Percentiles rank a stretch among this genome's conserved stretches.
Conservation (phyloP, 2,888 invertebrate genomes). For the Andrena bucephala region DNA sequence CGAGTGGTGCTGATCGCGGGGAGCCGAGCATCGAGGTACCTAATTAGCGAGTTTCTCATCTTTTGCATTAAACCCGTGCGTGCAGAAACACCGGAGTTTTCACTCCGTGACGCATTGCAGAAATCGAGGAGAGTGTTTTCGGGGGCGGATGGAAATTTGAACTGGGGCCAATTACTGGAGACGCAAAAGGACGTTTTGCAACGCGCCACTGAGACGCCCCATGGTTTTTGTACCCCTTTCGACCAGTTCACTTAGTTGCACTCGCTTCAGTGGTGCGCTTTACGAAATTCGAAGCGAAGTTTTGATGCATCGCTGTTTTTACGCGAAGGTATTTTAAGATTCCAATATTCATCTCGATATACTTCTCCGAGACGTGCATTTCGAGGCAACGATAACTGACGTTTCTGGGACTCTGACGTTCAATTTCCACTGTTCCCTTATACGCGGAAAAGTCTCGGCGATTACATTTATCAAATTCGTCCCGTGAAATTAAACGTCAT, state of each 20-base stretch:
- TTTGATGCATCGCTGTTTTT: constrained; percentile 15
- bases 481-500: neutral
- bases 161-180: constrained; percentile 10
- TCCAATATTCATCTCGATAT: neutral
- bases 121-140: neutral
- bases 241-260: neutral
- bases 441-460: neutral
- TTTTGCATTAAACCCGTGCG: neutral
- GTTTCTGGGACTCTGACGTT: neutral
- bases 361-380: neutral
- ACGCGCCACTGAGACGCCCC: constrained; percentile 15
- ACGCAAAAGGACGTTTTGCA: neutral
- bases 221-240: neutral
- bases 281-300: neutral
- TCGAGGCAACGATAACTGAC: neutral
- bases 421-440: neutral
- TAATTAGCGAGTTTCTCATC: neutral
- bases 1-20: neutral
- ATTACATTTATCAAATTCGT: constrained; percentile 1
- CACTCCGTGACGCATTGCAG: neutral
- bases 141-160: neutral
- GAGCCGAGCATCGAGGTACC: neutral
- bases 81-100: neutral
- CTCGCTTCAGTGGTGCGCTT: neutral
- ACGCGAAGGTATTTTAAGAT: too few relatives aligned